phyloP scores from a whole-genome alignment of 2,113 vertebrate species.

The Nematolebias whitei region DNA sequence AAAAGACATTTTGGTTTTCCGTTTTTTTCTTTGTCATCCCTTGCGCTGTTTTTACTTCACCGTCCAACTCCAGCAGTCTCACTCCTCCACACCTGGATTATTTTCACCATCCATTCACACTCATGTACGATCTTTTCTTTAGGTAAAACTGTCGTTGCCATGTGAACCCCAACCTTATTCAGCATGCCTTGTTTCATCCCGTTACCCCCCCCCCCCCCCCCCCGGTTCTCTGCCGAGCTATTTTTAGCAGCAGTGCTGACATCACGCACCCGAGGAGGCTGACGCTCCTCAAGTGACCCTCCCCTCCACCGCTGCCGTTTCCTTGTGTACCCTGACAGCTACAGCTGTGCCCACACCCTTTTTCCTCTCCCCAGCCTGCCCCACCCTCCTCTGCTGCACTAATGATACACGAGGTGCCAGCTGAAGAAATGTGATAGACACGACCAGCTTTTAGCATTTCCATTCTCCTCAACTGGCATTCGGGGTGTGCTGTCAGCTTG shows the following conservation, averaged over 20 bases:
- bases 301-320: conserved; percentile 46
- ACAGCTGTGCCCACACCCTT: conserved; percentile 59
- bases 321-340: conserved; percentile 59
- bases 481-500: conserved; percentile 17
- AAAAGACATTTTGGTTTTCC: conserved; percentile 21
- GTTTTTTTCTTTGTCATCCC: conserved; percentile 18
- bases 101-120: conserved; percentile 75
- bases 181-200: conserved; percentile 39
- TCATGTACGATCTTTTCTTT: conserved; percentile 37
- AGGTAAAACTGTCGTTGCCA: conserved; percentile 26
- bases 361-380: conserved; percentile 23
- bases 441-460: conserved; percentile 27
- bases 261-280: conserved; percentile 71
- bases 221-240: conserved; percentile 62
- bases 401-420: conserved; percentile 45
- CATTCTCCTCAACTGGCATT: conserved; percentile 27
- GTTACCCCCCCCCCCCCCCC: conserved; percentile 31
- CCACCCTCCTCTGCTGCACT: conserved; percentile 13
- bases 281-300: conserved; percentile 64
- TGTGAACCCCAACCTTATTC: conserved; percentile 40
- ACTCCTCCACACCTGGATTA: conserved; percentile 43
- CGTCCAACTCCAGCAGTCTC: not conserved
- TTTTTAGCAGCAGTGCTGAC: conserved; percentile 84
- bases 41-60: conserved; percentile 12
- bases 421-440: conserved; percentile 28